phyloP scores from a whole-genome alignment of 1,140 invertebrate species.

The Leptonema lineaticorne region DNA sequence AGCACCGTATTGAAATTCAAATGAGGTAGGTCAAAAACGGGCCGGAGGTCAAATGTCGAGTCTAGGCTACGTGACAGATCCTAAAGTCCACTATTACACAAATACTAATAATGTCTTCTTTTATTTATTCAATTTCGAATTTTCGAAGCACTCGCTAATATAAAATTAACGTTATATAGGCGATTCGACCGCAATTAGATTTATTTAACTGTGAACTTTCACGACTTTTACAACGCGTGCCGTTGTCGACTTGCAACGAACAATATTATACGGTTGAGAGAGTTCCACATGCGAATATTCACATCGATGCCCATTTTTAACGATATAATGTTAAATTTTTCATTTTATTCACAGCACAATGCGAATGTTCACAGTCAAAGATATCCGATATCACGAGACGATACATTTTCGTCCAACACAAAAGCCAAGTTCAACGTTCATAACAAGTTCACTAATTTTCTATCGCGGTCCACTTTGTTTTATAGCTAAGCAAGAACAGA shows the following conservation, averaged over 20 bases:
- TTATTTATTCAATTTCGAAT: neutral
- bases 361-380: too few species aligned
- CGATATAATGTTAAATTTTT: neutral
- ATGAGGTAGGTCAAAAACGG: constrained; percentile 2
- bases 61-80: neutral
- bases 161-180: neutral
- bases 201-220: neutral
- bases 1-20: constrained; percentile 16
- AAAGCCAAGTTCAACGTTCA: neutral
- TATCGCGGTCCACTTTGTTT: neutral
- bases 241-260: too few species aligned
- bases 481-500: neutral
- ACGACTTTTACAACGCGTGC: neutral
- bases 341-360: neutral
- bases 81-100: neutral
- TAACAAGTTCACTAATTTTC: neutral
- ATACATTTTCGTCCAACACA: neutral
- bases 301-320: constrained; percentile 15
- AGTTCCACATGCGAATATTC: neutral
- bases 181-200: neutral
- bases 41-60: constrained; percentile 13
- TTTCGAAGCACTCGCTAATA: neutral
- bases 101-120: neutral
- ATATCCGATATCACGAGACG: too few species aligned
- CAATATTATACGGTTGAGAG: neutral